Conservation (phyloP, 2,113 vertebrate species). For the Vidua chalybeata region DNA sequence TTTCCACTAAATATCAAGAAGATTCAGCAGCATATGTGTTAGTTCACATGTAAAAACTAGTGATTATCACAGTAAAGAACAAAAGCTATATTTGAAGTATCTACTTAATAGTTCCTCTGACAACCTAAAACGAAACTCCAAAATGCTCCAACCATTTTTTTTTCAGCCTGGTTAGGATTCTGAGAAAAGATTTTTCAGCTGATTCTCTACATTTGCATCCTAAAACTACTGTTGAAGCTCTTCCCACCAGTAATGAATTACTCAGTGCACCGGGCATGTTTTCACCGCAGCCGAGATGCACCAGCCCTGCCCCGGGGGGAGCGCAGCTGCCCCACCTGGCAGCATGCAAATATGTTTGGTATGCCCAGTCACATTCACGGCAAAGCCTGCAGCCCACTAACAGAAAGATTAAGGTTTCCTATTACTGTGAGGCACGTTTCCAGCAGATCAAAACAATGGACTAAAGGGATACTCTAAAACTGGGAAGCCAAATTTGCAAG, state of each 20-base stretch:
- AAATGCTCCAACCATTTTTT: neutral
- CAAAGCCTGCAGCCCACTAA: neutral
- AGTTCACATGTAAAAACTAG: neutral
- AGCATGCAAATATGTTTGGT: constrained; percentile 34
- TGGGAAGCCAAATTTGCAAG: neutral
- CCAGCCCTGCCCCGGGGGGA: constrained; percentile 33
- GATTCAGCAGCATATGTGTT: neutral
- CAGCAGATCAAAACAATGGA: neutral
- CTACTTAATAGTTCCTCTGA: neutral
- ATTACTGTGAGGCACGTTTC: neutral
- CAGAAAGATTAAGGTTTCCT: neutral
- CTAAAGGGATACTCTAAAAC: neutral
- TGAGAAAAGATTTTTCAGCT: neutral
- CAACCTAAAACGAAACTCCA: neutral
- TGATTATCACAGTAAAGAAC: neutral
- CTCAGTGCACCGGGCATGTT: neutral
- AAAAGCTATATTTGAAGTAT: neutral
- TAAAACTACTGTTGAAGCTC: neutral
- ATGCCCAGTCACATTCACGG: neutral
- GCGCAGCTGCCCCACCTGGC: constrained; percentile 1
- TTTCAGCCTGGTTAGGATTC: neutral
- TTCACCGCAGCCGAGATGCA: neutral
- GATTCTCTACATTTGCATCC: neutral
- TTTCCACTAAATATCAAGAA: neutral
- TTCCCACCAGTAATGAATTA: neutral